These are phyloP conservation scores for Physeter macrocephalus DNA, from an alignment of 2,113 vertebrate species.

Conservation along the genomic window DNA sequence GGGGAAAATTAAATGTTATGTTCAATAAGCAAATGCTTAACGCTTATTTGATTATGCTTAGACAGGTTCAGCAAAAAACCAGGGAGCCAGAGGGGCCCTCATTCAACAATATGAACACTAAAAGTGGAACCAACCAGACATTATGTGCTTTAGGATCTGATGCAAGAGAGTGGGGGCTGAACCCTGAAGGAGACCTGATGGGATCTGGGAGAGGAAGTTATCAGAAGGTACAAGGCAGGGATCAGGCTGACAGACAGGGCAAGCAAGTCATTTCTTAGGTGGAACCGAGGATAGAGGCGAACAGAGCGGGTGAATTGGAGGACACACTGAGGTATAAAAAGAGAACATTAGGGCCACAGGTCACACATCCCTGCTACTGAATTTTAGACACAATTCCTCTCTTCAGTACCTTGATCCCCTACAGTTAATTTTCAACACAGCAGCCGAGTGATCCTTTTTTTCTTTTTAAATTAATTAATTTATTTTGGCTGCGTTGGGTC, in stretches of 20 bases:
- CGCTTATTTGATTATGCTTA: background rate
- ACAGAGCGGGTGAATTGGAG: background rate
- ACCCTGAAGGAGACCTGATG: background rate
- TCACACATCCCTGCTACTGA: background rate
- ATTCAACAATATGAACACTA: background rate
- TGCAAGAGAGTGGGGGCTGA: background rate
- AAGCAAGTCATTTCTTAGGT: background rate
- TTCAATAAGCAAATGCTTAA: slow-evolving; percentile 22
- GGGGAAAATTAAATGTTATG: slow-evolving; percentile 21
- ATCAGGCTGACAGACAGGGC: background rate
- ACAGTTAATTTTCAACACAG: background rate
- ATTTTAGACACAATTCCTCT: background rate
- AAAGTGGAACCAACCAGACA: background rate
- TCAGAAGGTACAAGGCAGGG: background rate
- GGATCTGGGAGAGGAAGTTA: background rate
- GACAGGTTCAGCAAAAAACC: background rate
- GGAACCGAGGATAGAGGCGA: background rate
- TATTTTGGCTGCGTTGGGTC: too few species aligned
- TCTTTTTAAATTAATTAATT: too few species aligned
- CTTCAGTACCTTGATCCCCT: background rate
- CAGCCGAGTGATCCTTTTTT: background rate
- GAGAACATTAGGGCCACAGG: background rate
- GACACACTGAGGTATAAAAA: background rate
- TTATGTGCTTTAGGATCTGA: background rate
- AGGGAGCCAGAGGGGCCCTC: background rate